phyloP scores from a whole-genome alignment of 2,888 invertebrate species.

The Allophyes oxyacanthae region DNA sequence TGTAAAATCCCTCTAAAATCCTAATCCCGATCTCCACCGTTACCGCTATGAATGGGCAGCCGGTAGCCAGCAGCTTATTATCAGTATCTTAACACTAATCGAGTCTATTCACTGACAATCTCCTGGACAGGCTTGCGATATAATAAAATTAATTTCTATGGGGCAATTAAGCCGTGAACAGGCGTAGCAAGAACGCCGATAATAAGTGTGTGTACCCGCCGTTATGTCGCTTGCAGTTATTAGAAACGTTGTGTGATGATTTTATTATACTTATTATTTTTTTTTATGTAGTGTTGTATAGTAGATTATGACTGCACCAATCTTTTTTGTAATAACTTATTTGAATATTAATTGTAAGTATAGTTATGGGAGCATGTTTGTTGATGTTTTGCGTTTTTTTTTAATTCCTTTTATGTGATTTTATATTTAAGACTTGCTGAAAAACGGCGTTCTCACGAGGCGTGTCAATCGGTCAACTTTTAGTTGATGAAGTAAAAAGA shows the following conservation, averaged over 20 bases:
- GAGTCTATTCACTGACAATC: slow-evolving; percentile 66
- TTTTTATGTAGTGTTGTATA: too few species aligned
- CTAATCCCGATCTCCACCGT: slow-evolving; percentile 17
- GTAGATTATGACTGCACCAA: too few species aligned
- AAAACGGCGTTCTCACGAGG: too few species aligned
- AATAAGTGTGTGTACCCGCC: slow-evolving; percentile 17
- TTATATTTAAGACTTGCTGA: too few species aligned
- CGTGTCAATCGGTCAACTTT: too few species aligned
- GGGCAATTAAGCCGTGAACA: slow-evolving; percentile 59
- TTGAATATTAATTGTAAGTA: too few species aligned
- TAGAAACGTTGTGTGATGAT: slow-evolving; percentile 13
- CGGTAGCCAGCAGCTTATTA: slow-evolving; percentile 47
- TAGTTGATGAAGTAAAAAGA: too few species aligned
- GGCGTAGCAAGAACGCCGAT: slow-evolving; percentile 19
- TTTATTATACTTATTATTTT: neutral
- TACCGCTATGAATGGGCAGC: slow-evolving; percentile 45
- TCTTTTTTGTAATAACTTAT: too few species aligned
- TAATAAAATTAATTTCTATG: slow-evolving; percentile 64
- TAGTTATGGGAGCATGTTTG: too few species aligned
- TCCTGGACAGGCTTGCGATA: slow-evolving; percentile 50
- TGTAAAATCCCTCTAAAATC: slow-evolving; percentile 23
- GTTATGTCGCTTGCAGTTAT: slow-evolving; percentile 16
- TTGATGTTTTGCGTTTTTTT: too few species aligned
- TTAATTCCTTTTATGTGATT: too few species aligned
- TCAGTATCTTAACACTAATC: slow-evolving; percentile 58